phyloP scores from a whole-genome alignment of 2,113 vertebrate genomes.

The Saguinus imperator region DNA sequence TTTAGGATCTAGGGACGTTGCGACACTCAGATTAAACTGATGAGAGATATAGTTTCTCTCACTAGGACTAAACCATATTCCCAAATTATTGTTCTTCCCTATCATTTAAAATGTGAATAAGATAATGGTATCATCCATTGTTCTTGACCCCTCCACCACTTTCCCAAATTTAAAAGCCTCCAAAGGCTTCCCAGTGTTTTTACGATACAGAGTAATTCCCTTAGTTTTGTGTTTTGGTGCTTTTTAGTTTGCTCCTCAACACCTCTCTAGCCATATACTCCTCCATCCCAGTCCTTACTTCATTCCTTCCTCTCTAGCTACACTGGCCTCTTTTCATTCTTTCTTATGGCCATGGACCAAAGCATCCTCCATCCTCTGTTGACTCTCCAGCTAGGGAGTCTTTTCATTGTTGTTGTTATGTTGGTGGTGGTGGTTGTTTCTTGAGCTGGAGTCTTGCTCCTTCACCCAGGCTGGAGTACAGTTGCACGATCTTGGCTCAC shows the following conservation, averaged over 20 bases:
- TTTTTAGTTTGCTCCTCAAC: neutral
- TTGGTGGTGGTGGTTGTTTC: too few species aligned
- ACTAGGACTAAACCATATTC: neutral
- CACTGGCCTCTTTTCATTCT: neutral
- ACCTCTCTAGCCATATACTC: neutral
- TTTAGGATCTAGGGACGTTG: neutral
- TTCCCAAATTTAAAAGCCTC: neutral
- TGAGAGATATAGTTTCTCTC: neutral
- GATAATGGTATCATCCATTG: neutral
- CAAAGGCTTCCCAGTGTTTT: neutral
- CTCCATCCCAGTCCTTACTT: neutral
- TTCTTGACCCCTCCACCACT: neutral
- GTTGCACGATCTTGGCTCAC: too few species aligned
- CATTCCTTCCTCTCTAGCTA: neutral
- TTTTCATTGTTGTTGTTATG: too few species aligned
- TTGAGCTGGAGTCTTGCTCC: too few species aligned
- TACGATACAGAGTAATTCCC: neutral
- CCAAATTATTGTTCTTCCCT: neutral
- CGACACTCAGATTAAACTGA: neutral
- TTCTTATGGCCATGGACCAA: neutral
- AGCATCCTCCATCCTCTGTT: neutral
- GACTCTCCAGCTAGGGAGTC: neutral
- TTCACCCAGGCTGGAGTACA: too few species aligned
- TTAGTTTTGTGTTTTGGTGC: neutral
- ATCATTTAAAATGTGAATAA: neutral